Evolutionary conservation across 2,797 vertebrate genomes (phyloP), one percentile per base, ranked within the genome.

Genomic region (Caiman crocodilus): DNA sequence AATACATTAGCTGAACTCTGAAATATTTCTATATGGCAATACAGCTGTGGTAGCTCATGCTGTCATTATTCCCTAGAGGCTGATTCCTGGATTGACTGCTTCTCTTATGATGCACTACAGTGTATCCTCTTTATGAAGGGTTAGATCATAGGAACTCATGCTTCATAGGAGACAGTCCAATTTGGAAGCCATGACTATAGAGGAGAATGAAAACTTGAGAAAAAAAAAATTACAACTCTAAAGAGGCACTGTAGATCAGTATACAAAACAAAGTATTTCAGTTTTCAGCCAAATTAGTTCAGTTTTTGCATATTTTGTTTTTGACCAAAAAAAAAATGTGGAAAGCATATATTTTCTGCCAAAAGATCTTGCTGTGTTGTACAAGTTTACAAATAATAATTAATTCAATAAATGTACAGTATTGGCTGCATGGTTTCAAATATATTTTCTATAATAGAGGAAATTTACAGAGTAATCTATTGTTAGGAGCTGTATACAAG

Each of bases 401-500:
- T 77, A 78, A 83, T 81, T 90, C 71, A 71, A 3, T 76, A 85
- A 85, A 25, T 74, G 58, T 6, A 30, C 69, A n/a, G 7, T 10
- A 85, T 87, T 87, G 28, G 18, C 83, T 92, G 50, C 65, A 17
- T 65, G 87, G 9, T 35, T 93, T 94, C 84, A 90, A 84, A 84
- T 61, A 74, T 2, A 55, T 3, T 35, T 21, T 65, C 21, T 26
- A 23, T 35, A 89, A 84, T 28, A 94, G 81, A 0, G 69, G 17
- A 69, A 58, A 12, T 42, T 71, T 42, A 42, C 32, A 42, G 10
- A 78, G 20, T 42, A 78, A 89, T 79, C 4, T 35, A 76, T 4
- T 58, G 4, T 25, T 79, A 50, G 1, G 1, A 42, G 63, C 35
- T 0, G 13, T 87, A 64, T 5, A 79, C 77, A 91, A 88, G 20